These are phyloP conservation scores for Druon quercuslanigerum DNA, from an alignment of 1,140 invertebrate genomes.

Conservation along the genomic window DNA sequence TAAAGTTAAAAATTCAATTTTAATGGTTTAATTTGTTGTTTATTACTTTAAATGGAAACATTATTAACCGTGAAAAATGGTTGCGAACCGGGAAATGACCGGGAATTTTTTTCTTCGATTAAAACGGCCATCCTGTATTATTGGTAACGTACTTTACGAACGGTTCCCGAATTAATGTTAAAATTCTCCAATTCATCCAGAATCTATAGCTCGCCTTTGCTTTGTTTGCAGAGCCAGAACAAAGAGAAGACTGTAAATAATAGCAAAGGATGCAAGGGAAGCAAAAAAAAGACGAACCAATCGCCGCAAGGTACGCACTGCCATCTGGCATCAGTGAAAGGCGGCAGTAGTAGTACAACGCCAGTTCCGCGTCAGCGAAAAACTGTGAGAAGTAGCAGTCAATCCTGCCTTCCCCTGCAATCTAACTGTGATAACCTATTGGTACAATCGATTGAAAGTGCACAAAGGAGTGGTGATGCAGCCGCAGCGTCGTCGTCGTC, in stretches of 20 bases:
- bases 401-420: conserved; percentile 64
- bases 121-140: no score
- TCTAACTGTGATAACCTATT: conserved; percentile 73
- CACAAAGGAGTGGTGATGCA: conserved; percentile 52
- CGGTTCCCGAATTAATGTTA: neutral
- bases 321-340: conserved; percentile 49
- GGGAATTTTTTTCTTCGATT: no score
- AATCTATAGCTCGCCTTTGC: neutral
- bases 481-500: neutral
- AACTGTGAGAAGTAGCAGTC: conserved; percentile 59
- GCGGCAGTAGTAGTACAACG: conserved; percentile 37
- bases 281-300: conserved; percentile 64
- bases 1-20: no score
- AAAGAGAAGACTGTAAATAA: conserved; percentile 67
- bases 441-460: conserved; percentile 61
- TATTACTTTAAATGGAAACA: no score
- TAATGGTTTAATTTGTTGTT: no score
- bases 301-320: conserved; percentile 66
- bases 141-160: no score
- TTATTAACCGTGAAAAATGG: no score
- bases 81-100: no score
- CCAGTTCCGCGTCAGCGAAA: conserved; percentile 59
- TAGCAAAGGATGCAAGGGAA: conserved; percentile 55
- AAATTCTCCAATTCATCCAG: neutral
- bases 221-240: conserved; percentile 58